Conservation (phyloP, 2,888 invertebrate species). For the Ochropacha duplaris region DNA sequence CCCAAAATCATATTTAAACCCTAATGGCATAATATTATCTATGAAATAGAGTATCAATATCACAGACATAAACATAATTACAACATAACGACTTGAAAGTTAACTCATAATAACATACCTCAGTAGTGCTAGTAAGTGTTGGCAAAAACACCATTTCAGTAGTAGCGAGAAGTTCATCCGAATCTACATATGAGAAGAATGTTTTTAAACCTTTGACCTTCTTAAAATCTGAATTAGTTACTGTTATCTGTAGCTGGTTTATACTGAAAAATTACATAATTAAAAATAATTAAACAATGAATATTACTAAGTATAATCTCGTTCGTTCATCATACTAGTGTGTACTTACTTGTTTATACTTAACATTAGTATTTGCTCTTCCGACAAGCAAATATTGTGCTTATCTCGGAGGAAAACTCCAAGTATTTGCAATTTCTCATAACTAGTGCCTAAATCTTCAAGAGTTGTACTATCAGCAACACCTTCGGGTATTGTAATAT, state of each 20-base stretch:
- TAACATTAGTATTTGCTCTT: conserved; percentile 8
- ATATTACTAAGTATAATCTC: background rate
- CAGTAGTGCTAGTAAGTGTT: conserved; percentile 20
- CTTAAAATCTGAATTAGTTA: background rate
- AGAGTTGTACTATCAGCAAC: conserved; percentile 12
- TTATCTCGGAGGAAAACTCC: conserved; percentile 14
- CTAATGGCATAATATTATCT: too few species aligned
- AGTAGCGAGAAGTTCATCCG: conserved; percentile 29
- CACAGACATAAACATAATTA: too few species aligned
- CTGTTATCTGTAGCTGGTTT: background rate
- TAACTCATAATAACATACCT: conserved; percentile 18
- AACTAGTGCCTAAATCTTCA: conserved; percentile 20
- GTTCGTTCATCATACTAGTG: too few species aligned
- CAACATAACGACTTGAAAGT: too few species aligned
- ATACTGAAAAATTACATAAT: background rate
- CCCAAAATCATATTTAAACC: too few species aligned
- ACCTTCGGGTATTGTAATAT: conserved; percentile 14
- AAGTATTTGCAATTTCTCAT: conserved; percentile 14
- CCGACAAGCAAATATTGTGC: conserved; percentile 14
- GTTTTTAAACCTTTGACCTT: conserved; percentile 18
- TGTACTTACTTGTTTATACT: conserved; percentile 11
- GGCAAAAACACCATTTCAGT: conserved; percentile 35
- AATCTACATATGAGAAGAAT: conserved; percentile 11
- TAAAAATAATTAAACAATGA: background rate
- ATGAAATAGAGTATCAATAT: too few species aligned